Base-by-base conservation (phyloP, 30 jellyfish, hydroid and myxozoan genomes). In the Cassiopea xamachana region DNA sequence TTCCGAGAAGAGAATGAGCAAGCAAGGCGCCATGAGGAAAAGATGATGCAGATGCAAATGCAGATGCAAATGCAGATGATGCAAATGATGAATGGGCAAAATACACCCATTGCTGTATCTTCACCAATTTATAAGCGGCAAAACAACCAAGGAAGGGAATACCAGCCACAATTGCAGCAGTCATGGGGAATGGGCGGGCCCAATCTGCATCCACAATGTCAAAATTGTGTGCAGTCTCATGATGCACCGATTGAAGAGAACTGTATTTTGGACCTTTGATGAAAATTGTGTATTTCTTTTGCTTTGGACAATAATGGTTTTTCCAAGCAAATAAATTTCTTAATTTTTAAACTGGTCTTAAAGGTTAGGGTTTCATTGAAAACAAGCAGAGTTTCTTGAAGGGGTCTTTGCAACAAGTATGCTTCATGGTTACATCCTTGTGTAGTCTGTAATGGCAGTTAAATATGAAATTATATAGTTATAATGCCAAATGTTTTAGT, bases 11-110 rank as follows among this genome's bases (percentile, higher is more conserved):
- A 81, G 80, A 81, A 64, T 81, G 90, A 81, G 27, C 80, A 81
- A 81, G 80, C 90, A 18, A 81, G 80, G 69, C 67, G 80, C 61
- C 90, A 81, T 81, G 81, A 81, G 60, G 90, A 64, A 60, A 81
- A 69, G 48, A 81, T 81, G 90, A 61, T 64, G 90, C 81, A 81
- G 43, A 81, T 81, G 90, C 77, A 80, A 58, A 80, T 80, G 78
- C 55, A 51, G 60, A 48, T 60, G 88, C 77, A 79, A 45, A 79
- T 75, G 84, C 82, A 73, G 49, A 73, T 73, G 82, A 18, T 73
- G 47, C 82, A 73, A 73, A 73, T 73, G 82, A 73, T 73, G 47
- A 18, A 46, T 49, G 82, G 82, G 86, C 60, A 27, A 55, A 77
- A 77, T 43, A 77, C 86, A 77, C 73, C 86, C 39, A 77, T 27